A percentile compares a stretch with the other conserved stretches of the same genome.
Evolutionary conservation across 2,797 vertebrate species (phyloP).

Genomic region (Leuciscus waleckii): DNA sequence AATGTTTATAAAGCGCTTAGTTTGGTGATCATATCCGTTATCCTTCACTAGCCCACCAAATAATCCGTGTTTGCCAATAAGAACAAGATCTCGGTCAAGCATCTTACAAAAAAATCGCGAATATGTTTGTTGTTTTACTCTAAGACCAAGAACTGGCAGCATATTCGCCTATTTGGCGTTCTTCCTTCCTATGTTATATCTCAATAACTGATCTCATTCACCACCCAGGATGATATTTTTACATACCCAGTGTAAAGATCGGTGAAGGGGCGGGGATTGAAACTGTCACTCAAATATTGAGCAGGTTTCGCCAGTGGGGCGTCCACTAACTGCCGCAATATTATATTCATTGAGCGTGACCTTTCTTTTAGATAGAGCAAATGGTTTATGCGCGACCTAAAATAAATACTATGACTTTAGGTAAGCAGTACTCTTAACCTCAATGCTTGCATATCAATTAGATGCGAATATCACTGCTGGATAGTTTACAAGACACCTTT

Average conservation of each 20-base stretch:
- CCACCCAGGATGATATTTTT: conserved; percentile 8
- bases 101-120: neutral
- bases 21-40: neutral
- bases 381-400: conserved; percentile 17
- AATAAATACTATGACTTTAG: neutral
- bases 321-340: conserved; percentile 60
- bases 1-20: conserved; percentile 8
- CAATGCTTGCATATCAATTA: neutral
- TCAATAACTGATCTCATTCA: neutral
- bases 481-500: neutral
- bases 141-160: neutral
- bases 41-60: neutral
- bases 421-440: neutral
- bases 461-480: neutral
- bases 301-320: conserved; percentile 48
- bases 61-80: neutral
- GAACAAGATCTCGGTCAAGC: neutral
- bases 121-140: neutral
- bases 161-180: neutral
- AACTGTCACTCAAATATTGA: conserved; percentile 55
- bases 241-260: conserved; percentile 5
- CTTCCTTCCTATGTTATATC: neutral
- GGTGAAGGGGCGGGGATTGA: conserved; percentile 48
- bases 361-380: conserved; percentile 47
- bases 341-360: conserved; percentile 55